Evolutionary conservation across 2,797 vertebrate genomes (phyloP).

Genomic region (Neopelma chrysocephalum): DNA sequence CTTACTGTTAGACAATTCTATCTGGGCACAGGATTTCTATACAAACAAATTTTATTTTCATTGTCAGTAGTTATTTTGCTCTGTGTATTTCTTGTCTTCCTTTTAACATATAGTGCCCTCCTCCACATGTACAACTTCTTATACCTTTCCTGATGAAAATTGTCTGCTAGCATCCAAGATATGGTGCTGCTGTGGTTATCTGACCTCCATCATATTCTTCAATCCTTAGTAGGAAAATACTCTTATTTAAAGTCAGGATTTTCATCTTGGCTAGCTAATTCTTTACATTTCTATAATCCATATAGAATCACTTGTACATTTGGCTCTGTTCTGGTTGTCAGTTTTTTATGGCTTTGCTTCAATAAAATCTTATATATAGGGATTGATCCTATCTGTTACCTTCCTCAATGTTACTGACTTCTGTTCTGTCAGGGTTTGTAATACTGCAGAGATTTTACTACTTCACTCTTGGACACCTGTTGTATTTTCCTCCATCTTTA

Average conservation of each 20-base stretch:
- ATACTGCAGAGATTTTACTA: background rate
- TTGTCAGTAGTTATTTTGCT: background rate
- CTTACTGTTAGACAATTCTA: background rate
- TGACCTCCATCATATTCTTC: background rate
- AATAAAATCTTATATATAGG: background rate
- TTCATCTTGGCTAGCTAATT: background rate
- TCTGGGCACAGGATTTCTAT: background rate
- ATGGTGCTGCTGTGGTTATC: background rate
- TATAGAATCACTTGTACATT: background rate
- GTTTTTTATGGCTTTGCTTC: background rate
- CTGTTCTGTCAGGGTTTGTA: background rate
- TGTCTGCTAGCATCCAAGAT: background rate
- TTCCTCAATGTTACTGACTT: background rate
- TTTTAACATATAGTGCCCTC: background rate
- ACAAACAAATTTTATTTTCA: background rate
- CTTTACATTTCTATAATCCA: background rate
- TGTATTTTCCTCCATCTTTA: background rate
- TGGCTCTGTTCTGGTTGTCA: background rate
- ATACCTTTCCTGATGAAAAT: background rate
- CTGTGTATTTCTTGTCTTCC: background rate
- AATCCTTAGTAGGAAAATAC: background rate
- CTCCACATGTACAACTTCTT: background rate
- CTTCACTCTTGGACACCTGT: background rate
- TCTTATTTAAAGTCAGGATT: background rate
- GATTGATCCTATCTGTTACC: background rate